Evolutionary conservation across 2,797 vertebrate genomes (phyloP).

Genomic region (Myoxocephalus aenaeus): DNA sequence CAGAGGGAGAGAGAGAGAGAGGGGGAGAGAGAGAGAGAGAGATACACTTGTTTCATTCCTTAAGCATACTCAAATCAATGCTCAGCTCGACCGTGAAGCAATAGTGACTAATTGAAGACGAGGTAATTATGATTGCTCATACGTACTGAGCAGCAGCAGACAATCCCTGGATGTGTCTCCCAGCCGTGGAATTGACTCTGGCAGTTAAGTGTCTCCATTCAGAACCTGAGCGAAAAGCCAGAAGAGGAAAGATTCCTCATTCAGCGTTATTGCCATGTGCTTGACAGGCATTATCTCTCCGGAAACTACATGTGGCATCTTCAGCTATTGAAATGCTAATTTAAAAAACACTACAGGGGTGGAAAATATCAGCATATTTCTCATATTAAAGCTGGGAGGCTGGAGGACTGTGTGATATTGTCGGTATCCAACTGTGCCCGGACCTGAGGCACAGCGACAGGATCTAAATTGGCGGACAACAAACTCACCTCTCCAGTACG

Average conservation of each 20-base stretch:
- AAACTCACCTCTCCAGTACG: conserved; percentile 6
- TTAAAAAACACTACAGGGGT: conserved; percentile 62
- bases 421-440: conserved; percentile 37
- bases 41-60: conserved; percentile 28
- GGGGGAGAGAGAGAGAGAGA: background rate
- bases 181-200: conserved; percentile 56
- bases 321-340: conserved; percentile 80
- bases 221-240: conserved; percentile 31
- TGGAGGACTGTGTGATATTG: conserved; percentile 36
- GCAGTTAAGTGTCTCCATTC: conserved; percentile 56
- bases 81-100: conserved; percentile 46
- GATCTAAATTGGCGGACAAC: conserved; percentile 54
- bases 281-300: conserved; percentile 73
- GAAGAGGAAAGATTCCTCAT: conserved; percentile 41
- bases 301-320: conserved; percentile 61
- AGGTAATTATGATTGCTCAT: conserved; percentile 73
- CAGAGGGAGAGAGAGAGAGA: background rate
- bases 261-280: conserved; percentile 53
- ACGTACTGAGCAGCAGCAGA: conserved; percentile 66
- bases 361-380: conserved; percentile 74
- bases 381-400: conserved; percentile 59
- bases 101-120: conserved; percentile 72
- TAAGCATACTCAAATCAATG: conserved; percentile 57
- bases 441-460: conserved; percentile 24
- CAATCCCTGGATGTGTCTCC: conserved; percentile 53